phyloP scores from a whole-genome alignment of 2,113 vertebrate genomes.

The Daubentonia madagascariensis region DNA sequence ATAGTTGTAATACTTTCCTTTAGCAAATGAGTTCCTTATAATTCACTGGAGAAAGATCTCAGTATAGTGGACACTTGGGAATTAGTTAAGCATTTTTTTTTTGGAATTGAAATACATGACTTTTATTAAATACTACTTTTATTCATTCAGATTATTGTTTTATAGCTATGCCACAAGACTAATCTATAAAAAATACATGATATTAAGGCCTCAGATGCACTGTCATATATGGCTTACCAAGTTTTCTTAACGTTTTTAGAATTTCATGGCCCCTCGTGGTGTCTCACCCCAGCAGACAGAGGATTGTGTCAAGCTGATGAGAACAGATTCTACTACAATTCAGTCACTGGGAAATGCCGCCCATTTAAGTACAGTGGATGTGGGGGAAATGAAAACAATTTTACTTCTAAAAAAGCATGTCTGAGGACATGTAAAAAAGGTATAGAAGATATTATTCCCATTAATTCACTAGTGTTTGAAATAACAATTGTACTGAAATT shows the following conservation, averaged over 20 bases:
- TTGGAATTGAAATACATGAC: neutral
- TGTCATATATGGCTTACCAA: neutral
- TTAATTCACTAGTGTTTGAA: neutral
- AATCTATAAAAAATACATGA: neutral
- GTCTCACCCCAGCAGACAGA: constrained; percentile 80
- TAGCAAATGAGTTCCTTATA: neutral
- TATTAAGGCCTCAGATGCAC: neutral
- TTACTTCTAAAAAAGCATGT: constrained; percentile 83
- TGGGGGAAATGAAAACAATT: constrained; percentile 95
- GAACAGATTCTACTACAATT: constrained; percentile 86
- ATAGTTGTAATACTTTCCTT: neutral
- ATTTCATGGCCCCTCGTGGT: constrained; percentile 74
- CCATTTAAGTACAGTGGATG: constrained; percentile 91
- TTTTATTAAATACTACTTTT: neutral
- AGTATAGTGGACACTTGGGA: neutral
- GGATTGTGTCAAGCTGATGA: constrained; percentile 84
- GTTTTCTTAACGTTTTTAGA: constrained; percentile 77
- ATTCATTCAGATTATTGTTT: neutral
- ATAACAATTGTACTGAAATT: neutral
- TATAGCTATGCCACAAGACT: neutral
- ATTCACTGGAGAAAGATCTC: neutral
- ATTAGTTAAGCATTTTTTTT: neutral
- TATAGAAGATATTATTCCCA: constrained; percentile 41
- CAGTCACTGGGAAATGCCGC: constrained; percentile 81
- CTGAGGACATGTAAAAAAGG: constrained; percentile 85